Conservation (phyloP, 2,888 invertebrate species). For the Rhogogaster chlorosoma region DNA sequence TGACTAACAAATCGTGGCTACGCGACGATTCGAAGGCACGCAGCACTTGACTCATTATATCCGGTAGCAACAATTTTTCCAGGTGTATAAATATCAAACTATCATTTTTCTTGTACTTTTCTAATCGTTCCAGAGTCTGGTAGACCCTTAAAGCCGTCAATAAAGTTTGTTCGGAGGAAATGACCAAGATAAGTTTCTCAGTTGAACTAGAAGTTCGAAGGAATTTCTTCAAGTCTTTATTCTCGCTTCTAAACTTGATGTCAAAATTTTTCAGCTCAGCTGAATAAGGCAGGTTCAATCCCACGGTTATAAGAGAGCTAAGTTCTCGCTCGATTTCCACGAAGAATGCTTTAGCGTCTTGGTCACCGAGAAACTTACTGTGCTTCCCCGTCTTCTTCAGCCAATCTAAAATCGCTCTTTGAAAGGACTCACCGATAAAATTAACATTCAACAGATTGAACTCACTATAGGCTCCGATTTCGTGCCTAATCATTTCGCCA, state of each 20-base stretch:
- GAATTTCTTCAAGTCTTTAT: background rate
- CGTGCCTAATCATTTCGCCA: background rate
- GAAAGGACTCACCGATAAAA: background rate
- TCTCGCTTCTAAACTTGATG: background rate
- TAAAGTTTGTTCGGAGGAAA: background rate
- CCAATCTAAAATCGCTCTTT: background rate
- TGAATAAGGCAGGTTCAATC: background rate
- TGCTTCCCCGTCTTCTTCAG: background rate
- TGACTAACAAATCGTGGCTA: background rate
- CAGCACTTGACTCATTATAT: background rate
- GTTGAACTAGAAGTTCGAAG: background rate
- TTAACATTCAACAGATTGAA: background rate
- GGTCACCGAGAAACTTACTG: background rate
- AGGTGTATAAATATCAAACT: constrained; percentile 6
- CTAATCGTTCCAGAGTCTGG: background rate
- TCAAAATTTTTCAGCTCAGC: background rate
- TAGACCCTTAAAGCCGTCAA: background rate
- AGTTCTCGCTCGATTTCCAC: background rate
- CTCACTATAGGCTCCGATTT: background rate
- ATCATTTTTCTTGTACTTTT: background rate
- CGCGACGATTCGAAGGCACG: background rate
- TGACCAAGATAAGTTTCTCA: background rate
- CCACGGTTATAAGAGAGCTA: constrained; percentile 14
- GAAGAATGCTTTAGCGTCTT: background rate
- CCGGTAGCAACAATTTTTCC: background rate